Percentiles rank a stretch among this genome's conserved stretches.
Evolutionary conservation across 2,113 vertebrate genomes (phyloP).

Genomic region (Noctilio leporinus): DNA sequence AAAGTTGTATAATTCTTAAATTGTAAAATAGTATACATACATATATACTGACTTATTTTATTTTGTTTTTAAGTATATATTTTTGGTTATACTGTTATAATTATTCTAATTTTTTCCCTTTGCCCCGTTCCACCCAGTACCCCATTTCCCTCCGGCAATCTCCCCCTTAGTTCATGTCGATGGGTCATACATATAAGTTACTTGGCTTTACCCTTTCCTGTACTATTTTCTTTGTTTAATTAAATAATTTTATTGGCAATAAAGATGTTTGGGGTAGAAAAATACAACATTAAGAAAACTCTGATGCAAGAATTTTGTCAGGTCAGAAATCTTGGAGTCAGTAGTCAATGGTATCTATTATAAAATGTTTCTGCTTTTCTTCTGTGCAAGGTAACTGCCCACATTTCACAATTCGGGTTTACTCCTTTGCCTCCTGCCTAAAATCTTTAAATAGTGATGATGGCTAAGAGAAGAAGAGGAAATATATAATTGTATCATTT

Average conservation of each 20-base stretch:
- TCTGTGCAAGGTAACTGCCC: not conserved
- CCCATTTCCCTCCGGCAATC: too few species aligned
- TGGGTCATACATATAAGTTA: too few species aligned
- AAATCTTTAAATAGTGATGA: not conserved
- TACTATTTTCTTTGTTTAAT: too few species aligned
- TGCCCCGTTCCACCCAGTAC: too few species aligned
- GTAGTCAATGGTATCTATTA: not conserved
- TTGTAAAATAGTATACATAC: not conserved
- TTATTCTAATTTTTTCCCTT: too few species aligned
- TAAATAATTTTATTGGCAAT: not conserved
- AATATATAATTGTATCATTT: not conserved
- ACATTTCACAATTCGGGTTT: not conserved
- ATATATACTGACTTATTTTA: not conserved
- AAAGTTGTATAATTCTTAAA: constrained; percentile 9
- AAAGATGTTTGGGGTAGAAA: not conserved
- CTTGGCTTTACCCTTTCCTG: too few species aligned
- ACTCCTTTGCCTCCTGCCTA: not conserved
- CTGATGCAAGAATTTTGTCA: not conserved
- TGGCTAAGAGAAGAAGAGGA: not conserved
- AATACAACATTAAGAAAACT: not conserved
- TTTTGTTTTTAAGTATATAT: too few species aligned
- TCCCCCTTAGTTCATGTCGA: too few species aligned
- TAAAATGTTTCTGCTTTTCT: not conserved
- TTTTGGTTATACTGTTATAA: too few species aligned
- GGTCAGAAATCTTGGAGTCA: not conserved